phyloP scores from a whole-genome alignment of 2,888 invertebrate genomes.

The Thecophora atra region DNA sequence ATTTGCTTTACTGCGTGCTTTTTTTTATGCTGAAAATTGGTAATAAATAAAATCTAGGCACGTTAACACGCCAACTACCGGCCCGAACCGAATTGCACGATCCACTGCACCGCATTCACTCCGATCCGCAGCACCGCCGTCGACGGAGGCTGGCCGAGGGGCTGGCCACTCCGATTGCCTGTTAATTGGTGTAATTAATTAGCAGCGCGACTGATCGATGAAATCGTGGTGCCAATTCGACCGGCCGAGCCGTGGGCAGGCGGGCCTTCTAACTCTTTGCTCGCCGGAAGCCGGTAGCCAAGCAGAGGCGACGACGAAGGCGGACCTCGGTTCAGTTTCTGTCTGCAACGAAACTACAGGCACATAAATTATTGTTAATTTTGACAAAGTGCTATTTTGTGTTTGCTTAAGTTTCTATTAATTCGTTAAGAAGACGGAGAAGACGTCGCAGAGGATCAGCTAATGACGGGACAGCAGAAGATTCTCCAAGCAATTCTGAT shows the following conservation, averaged over 20 bases:
- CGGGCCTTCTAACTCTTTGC: neutral
- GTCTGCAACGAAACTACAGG: neutral
- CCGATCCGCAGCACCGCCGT: neutral
- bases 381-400: slow-evolving; percentile 11
- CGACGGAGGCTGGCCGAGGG: slow-evolving; percentile 24
- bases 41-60: slow-evolving; percentile 32
- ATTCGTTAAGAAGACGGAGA: neutral
- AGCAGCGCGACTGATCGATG: slow-evolving; percentile 30
- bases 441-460: neutral
- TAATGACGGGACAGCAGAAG: too few relatives aligned
- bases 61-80: slow-evolving; percentile 4
- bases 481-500: too few relatives aligned
- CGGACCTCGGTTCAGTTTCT: neutral
- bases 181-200: slow-evolving; percentile 38
- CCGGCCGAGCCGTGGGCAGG: neutral
- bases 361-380: slow-evolving; percentile 1
- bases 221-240: slow-evolving; percentile 13
- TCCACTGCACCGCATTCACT: neutral
- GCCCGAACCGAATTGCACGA: neutral
- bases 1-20: slow-evolving; percentile 14
- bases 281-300: slow-evolving; percentile 9
- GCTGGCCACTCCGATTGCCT: slow-evolving; percentile 25
- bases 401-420: neutral
- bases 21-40: slow-evolving; percentile 20
- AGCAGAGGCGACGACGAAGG: slow-evolving; percentile 9